Percentiles rank a stretch among this genome's conserved stretches.
phyloP scores from a whole-genome alignment of 1,140 invertebrate genomes.

The Solenopsis invicta region DNA sequence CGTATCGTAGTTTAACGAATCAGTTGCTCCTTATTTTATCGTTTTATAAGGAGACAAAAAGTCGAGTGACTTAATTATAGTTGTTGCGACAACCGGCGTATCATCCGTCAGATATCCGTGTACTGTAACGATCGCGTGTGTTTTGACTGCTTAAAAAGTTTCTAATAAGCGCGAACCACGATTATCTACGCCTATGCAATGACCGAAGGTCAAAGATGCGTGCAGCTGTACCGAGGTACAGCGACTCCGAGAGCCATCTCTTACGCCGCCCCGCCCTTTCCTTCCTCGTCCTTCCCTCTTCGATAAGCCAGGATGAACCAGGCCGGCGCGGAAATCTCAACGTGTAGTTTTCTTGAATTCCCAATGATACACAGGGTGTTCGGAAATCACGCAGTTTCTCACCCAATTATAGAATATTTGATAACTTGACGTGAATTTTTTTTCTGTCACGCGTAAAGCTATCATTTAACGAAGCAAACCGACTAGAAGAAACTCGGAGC shows the following conservation, averaged over 20 bases:
- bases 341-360: constrained; percentile 32
- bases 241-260: constrained; percentile 53
- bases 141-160: background rate
- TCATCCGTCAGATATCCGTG: background rate
- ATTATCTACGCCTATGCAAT: constrained; percentile 54
- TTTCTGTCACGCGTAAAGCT: background rate
- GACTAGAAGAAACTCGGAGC: background rate
- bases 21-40: background rate
- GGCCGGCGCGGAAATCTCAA: constrained; percentile 49
- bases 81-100: background rate
- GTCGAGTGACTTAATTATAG: background rate
- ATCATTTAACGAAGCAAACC: background rate
- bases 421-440: background rate
- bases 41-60: background rate
- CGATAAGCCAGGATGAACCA: constrained; percentile 30
- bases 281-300: constrained; percentile 32
- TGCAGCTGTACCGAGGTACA: constrained; percentile 57
- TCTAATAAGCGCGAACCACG: background rate
- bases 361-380: background rate
- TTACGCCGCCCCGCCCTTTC: constrained; percentile 46
- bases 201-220: constrained; percentile 67
- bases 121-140: background rate
- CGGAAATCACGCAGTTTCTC: constrained; percentile 6
- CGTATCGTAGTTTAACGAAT: background rate
- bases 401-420: background rate